A percentile compares a stretch with the other conserved stretches of the same genome.
phyloP scores from a whole-genome alignment of 1,140 invertebrate genomes.

The Trissolcus basalis region DNA sequence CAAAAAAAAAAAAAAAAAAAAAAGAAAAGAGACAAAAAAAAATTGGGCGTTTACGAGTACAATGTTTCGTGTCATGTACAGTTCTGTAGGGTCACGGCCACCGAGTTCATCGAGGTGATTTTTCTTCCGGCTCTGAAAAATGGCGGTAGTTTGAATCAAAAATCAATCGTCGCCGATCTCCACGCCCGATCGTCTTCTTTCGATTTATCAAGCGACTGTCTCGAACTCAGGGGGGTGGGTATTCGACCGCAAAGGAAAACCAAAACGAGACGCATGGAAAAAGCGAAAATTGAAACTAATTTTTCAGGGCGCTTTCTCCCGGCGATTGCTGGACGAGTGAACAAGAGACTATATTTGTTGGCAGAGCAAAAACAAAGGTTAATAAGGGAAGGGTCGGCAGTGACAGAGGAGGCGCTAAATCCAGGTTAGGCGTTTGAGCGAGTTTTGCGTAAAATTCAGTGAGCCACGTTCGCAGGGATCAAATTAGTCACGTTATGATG shows the following conservation, averaged over 20 bases:
- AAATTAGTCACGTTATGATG: constrained; percentile 69
- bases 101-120: constrained; percentile 67
- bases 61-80: constrained; percentile 30
- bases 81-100: constrained; percentile 30
- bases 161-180: constrained; percentile 65
- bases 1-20: too few species aligned
- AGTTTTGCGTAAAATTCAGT: constrained; percentile 64
- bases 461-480: constrained; percentile 64
- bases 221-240: too few species aligned
- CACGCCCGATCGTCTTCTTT: neutral
- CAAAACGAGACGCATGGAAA: neutral
- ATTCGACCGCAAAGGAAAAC: too few species aligned
- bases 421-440: constrained; percentile 60
- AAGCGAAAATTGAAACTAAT: constrained; percentile 8
- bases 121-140: constrained; percentile 69
- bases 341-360: neutral
- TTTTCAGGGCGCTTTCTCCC: neutral
- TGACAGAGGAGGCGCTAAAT: constrained; percentile 55
- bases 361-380: constrained; percentile 48
- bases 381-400: constrained; percentile 20
- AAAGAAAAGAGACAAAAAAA: too few species aligned
- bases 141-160: constrained; percentile 69
- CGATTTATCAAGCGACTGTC: too few species aligned
- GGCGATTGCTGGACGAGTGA: too few species aligned
- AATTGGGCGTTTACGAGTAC: constrained; percentile 25